A percentile compares a stretch with the other conserved stretches of the same genome.
These are phyloP conservation scores for Sarotherodon lohbergeri DNA, from an alignment of 2,113 vertebrate species.

Conservation along the genomic window DNA sequence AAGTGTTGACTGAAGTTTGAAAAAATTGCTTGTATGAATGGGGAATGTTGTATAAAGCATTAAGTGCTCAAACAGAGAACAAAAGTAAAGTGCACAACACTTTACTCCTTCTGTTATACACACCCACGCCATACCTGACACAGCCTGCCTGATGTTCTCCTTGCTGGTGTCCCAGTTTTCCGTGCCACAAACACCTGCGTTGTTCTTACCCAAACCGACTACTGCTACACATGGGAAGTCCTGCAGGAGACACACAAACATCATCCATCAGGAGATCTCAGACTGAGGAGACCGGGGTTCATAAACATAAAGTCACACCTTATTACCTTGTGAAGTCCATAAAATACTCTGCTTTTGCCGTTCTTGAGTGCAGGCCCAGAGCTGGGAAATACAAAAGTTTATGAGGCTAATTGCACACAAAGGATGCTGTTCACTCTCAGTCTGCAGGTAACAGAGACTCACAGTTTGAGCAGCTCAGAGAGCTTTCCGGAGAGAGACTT, in stretches of 20 bases:
- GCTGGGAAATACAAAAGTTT: constrained; percentile 62
- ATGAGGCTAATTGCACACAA: not conserved
- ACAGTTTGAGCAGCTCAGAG: constrained; percentile 80
- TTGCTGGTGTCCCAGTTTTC: constrained; percentile 90
- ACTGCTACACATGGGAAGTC: constrained; percentile 87
- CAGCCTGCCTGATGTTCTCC: constrained; percentile 86
- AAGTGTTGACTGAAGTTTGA: not conserved
- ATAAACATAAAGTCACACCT: not conserved
- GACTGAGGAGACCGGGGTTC: not conserved
- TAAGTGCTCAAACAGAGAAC: not conserved
- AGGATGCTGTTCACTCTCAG: not conserved
- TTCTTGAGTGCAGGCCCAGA: constrained; percentile 88
- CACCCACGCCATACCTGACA: constrained; percentile 75
- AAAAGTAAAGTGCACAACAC: not conserved
- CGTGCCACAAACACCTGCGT: constrained; percentile 74
- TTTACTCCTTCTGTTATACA: not conserved
- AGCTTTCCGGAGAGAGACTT: constrained; percentile 82
- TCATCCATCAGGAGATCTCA: not conserved
- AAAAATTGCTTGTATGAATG: not conserved
- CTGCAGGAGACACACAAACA: constrained; percentile 50
- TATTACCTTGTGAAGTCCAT: constrained; percentile 88
- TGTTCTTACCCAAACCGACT: constrained; percentile 84
- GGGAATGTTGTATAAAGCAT: not conserved
- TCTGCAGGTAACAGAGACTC: constrained; percentile 28
- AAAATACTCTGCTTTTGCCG: constrained; percentile 87